A percentile compares a stretch with the other conserved stretches of the same genome.
phyloP scores from a whole-genome alignment of 2,113 vertebrate genomes.

The Percopsis transmontana region DNA sequence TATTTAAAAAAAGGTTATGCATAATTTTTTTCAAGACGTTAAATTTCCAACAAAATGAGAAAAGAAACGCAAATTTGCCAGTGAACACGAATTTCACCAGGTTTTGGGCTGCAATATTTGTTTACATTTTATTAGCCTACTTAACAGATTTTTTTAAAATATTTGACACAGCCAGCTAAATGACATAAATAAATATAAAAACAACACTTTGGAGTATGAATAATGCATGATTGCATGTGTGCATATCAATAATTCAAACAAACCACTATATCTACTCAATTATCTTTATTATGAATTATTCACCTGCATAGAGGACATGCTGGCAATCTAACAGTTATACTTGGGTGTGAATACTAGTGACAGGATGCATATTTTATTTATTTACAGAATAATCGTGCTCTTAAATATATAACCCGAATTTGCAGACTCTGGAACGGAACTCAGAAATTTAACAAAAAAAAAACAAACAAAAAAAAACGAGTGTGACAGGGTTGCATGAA shows the following conservation, averaged over 20 bases:
- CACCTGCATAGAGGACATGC: slow-evolving; percentile 72
- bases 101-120: too few species aligned
- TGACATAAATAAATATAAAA: slow-evolving; percentile 81
- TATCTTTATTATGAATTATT: slow-evolving; percentile 94
- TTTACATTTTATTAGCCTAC: not conserved
- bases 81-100: too few species aligned
- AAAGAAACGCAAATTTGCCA: too few species aligned
- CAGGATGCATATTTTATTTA: slow-evolving; percentile 29
- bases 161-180: slow-evolving; percentile 58
- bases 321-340: slow-evolving; percentile 47
- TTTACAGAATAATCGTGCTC: slow-evolving; percentile 24
- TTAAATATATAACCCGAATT: not conserved
- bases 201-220: slow-evolving; percentile 84
- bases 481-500: not conserved
- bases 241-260: slow-evolving; percentile 92
- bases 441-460: not conserved
- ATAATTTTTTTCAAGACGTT: too few species aligned
- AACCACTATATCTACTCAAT: slow-evolving; percentile 93
- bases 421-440: slow-evolving; percentile 34
- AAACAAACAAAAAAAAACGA: not conserved
- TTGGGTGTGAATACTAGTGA: slow-evolving; percentile 60
- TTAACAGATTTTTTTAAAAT: not conserved
- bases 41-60: too few species aligned
- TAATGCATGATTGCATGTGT: slow-evolving; percentile 90
- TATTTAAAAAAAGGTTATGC: too few species aligned